These are phyloP conservation scores for Andinoacara biseriatus DNA, from an alignment of 2,113 vertebrate genomes.

Conservation along the genomic window DNA sequence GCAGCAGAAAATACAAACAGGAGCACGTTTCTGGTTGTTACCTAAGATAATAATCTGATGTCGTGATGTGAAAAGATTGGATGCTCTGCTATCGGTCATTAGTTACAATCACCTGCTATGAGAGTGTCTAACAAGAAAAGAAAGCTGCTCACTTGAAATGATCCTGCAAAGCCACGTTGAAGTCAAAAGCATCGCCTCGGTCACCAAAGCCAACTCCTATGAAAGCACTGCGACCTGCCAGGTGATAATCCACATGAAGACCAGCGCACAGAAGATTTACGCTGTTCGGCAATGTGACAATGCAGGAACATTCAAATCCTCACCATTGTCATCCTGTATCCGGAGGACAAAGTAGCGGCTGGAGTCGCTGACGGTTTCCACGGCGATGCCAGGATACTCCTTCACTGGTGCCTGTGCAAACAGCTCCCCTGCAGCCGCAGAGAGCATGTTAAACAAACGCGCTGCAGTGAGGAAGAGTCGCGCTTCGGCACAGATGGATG, in stretches of 20 bases:
- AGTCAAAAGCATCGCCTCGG: conserved; percentile 95
- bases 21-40: background rate
- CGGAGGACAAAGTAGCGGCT: conserved; percentile 92
- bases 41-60: too few relatives aligned
- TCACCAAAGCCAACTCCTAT: conserved; percentile 95
- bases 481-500: background rate
- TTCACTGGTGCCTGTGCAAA: conserved; percentile 91
- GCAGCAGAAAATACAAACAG: background rate
- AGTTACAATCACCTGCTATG: background rate
- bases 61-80: background rate
- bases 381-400: conserved; percentile 87
- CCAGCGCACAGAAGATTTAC: background rate
- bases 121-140: background rate
- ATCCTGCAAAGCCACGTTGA: conserved; percentile 95
- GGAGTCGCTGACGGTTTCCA: conserved; percentile 92
- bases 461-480: background rate
- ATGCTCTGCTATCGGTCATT: fast-evolving
- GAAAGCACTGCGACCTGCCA: conserved; percentile 92
- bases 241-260: fast-evolving
- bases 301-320: conserved; percentile 29
- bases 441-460: background rate
- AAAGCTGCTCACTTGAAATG: conserved; percentile 89
- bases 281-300: background rate
- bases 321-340: conserved; percentile 92
- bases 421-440: conserved; percentile 83